Conservation (phyloP, 2,888 invertebrate genomes). For the Brenthis ino region DNA sequence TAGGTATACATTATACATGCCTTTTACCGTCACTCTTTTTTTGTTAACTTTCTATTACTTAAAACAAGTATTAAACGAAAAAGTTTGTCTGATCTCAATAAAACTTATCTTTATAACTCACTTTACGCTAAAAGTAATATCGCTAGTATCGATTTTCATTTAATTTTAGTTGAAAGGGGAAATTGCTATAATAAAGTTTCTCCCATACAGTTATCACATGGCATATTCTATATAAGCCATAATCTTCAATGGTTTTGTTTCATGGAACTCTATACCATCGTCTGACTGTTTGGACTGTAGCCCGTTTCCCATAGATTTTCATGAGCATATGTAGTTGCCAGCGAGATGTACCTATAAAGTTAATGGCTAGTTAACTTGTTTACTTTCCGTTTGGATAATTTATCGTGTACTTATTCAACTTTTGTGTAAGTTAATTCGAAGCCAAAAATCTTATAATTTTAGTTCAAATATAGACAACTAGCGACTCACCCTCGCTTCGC, state of each 20-base stretch:
- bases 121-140: too few species aligned
- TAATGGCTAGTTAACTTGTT: conserved; percentile 40
- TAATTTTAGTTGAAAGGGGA: not conserved
- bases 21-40: too few species aligned
- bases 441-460: too few species aligned
- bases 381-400: conserved; percentile 16
- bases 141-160: not conserved
- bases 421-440: not conserved
- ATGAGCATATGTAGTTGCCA: conserved; percentile 45
- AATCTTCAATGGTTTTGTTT: conserved; percentile 31
- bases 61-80: conserved; percentile 7
- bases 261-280: conserved; percentile 17
- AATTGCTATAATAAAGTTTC: not conserved
- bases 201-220: not conserved
- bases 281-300: conserved; percentile 38
- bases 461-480: too few species aligned
- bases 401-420: conserved; percentile 6
- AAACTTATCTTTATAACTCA: too few species aligned
- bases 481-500: too few species aligned
- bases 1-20: too few species aligned
- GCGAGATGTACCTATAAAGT: conserved; percentile 46
- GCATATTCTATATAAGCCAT: conserved; percentile 11
- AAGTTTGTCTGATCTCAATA: not conserved
- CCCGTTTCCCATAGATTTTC: conserved; percentile 48
- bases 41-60: not conserved